Base-by-base conservation (phyloP, 2,888 invertebrate species). In the Trissoscelio sp. region DNA sequence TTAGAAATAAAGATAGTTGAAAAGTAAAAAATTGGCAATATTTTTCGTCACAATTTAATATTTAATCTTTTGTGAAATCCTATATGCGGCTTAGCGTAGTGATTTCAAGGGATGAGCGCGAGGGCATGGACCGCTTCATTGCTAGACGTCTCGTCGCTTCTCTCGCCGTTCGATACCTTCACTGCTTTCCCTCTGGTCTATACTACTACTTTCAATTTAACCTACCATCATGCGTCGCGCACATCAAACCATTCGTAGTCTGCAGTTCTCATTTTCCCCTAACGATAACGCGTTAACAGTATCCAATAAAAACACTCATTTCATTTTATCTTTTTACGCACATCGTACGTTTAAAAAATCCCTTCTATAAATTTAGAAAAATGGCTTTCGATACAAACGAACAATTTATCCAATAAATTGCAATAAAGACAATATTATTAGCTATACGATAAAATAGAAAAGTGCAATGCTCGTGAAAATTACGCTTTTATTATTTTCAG, bases 131-230 rank as follows among this genome's bases (percentile, higher is more conserved):
- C 77, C 79, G 58, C 60, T 73, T 72, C 79, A 79, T 73, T 72
- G 79, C 79, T 53, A 66, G 72, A 73, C 67, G 72, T 79, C 79
- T 79, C 79, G 79, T 73, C 73, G 73, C 79, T 73, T 66, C 67
- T 67, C 67, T 42, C 42, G 51, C 79, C 79, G 79, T 79, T 78
- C 78, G 70, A 78, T 78, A 78, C 78, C 78, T 78, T 78, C 70
- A 78, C 79, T 79, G 73, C 60, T 79, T 73, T 73, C 73, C 64
- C 72, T 73, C 58, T 73, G 48, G 60, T 60, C 73, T 73, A 67
- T 60, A 79, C 72, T 53, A 74, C 79, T 67, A 79, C 73, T 79
- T 79, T 73, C 79, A 79, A 79, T 79, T 79, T 79, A 79, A 79
- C 73, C 72, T 53, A 67, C 66, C 67, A 67, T 79, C 79, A 66